These are phyloP conservation scores for Clarias batrachus DNA, from an alignment of 2,113 vertebrate species.

Conservation along the genomic window DNA sequence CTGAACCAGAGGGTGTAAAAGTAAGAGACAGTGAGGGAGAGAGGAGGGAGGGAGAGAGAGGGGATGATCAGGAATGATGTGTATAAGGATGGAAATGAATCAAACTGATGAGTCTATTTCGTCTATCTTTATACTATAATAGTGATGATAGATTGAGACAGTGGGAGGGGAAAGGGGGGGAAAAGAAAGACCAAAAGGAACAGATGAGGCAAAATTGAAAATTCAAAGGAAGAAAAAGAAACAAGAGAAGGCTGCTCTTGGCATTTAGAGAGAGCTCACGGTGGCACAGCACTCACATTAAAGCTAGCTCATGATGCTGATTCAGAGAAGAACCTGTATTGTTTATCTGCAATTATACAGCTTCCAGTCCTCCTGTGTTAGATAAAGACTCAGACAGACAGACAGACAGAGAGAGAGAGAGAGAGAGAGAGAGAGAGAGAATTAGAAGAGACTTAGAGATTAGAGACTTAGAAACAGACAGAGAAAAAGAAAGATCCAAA, in stretches of 20 bases:
- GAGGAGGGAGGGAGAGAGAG: neutral
- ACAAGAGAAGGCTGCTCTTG: slow-evolving; percentile 23
- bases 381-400: slow-evolving; percentile 15
- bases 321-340: slow-evolving; percentile 34
- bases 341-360: slow-evolving; percentile 53
- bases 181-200: neutral
- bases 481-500: too few species aligned
- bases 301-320: slow-evolving; percentile 35
- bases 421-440: neutral
- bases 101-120: slow-evolving; percentile 8
- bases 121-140: slow-evolving; percentile 12
- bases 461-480: neutral
- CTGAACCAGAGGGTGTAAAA: neutral
- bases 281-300: slow-evolving; percentile 33
- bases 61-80: neutral
- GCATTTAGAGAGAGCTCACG: slow-evolving; percentile 1
- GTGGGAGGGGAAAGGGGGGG: neutral
- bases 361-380: slow-evolving; percentile 28
- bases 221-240: slow-evolving; percentile 11
- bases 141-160: slow-evolving; percentile 4
- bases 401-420: neutral
- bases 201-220: slow-evolving; percentile 6
- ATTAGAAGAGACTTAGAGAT: too few species aligned
- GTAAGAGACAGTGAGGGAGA: neutral
- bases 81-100: slow-evolving; percentile 19